Evolutionary conservation across 1,140 invertebrate genomes (phyloP), one percentile per base, ranked within the genome.

Genomic region (Colletes gigas): DNA sequence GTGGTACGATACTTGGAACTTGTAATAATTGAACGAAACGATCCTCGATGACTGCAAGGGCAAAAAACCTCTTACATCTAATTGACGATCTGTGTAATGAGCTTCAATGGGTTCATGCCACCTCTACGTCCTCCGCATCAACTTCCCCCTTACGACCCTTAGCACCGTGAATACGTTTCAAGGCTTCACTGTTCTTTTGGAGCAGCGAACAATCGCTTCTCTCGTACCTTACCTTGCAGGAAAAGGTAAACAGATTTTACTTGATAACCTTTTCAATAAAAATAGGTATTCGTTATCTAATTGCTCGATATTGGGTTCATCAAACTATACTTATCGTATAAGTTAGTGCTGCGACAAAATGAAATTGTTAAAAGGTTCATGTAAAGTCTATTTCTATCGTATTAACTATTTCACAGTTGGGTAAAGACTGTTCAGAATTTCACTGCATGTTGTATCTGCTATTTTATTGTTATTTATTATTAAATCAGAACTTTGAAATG

Each of bases 41-140:
- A 68, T 59, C 39, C 41, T 17, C 63, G 65, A 72, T 63, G 65
- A 70, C 79, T 39, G 54, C 74, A 69, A 60, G 65, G 75, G 62
- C 9, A 69, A 50, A 70, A 79, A 84, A 77, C 57, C 76, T 73
- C 59, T 79, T 76, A 74, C 72, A 39, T 76, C 55, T 77, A 80
- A 85, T 85, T 83, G 75, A 72, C 83, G 70, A 85, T 86, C 60
- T 73, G 63, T 72, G 63, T 81, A 83, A 75, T 57, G 70, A 66
- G 54, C 54, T 67, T 60, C 54, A 79, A 83, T 60, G 69, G 66
- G 52, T 78, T 83, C 17, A 50, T 39, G 55, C 44, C 50, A 57
- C 63, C 70, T 79, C 19, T 62, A 66, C 14, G 44, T 55, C 12
- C 8, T 50, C 60, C 44, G 74, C 63, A 47, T 62, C 52, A 19